Base-by-base conservation (phyloP, 2,888 invertebrate species). In the Geotrupes spiniger region DNA sequence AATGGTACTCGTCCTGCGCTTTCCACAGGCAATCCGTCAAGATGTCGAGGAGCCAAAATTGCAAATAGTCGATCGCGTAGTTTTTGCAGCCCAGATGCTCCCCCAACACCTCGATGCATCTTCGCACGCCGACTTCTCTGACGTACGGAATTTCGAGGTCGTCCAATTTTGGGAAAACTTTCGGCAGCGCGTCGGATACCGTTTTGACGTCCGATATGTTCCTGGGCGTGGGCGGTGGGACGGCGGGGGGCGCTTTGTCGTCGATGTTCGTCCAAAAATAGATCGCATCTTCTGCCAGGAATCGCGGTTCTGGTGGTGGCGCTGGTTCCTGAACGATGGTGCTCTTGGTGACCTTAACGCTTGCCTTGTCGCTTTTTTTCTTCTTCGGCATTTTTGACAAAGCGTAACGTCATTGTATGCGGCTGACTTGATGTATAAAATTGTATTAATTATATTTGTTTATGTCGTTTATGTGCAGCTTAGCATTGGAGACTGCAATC, bases 31-130 rank as follows among this genome's bases (percentile, higher is more conserved):
- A 71, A 57, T 73, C 73, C 0, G 68, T 63, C 2, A 73, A 49
- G 9, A 72, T 62, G 58, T 74, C 74, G 43, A 74, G 48, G 49
- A 73, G 68, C 73, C 73, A 74, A 55, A 72, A 74, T 46, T 73
- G 72, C 2, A 70, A 51, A 17, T 63, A 56, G 47, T 68, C 68
- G 8, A 60, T 55, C 43, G 61, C 57, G 39, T 69, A 72, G 42
- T 68, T 60, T 5, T 46, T 54, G 45, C 68, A 70, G 1, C 57
- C 52, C 31, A 71, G 67, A 43, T 60, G 59, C 15, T 64, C 56
- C 11, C 67, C 64, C 9, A 72, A 52, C 8, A 43, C 38, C 4
- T 64, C 60, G 8, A 72, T 65, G 5, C 63, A 55, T 11, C 53
- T 59, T 57, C 64, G 66, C 1, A 72, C 62, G 1, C 72, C 72